Conservation (phyloP, 1,140 invertebrate species). For the Drosophila bocki region DNA sequence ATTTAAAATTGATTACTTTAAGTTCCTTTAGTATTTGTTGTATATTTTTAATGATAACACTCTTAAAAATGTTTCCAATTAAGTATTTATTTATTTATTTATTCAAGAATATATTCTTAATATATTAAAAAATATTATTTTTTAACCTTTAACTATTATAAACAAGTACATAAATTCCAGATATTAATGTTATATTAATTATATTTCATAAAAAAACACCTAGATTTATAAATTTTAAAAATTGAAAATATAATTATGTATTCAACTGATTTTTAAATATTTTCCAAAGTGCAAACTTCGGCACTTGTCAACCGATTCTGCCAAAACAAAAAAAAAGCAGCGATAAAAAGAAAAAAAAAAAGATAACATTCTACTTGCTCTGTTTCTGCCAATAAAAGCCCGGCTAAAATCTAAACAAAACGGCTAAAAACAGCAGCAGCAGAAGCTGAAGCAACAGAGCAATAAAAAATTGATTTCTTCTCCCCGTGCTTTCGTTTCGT, state of each 20-base stretch:
- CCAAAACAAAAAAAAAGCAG: constrained; percentile 9
- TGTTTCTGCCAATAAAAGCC: constrained; percentile 31
- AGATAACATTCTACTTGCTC: constrained; percentile 14
- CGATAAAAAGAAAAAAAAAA: constrained; percentile 17
- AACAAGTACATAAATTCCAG: not conserved
- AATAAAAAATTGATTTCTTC: constrained; percentile 47
- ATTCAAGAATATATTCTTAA: not conserved
- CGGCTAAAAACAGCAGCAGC: constrained; percentile 16
- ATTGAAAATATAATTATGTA: not conserved
- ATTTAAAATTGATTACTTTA: too few relatives aligned
- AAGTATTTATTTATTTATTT: not conserved
- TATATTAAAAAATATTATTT: not conserved
- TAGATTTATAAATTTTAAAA: not conserved
- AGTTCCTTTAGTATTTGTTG: too few relatives aligned
- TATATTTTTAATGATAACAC: not conserved
- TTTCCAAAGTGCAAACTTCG: constrained; percentile 3
- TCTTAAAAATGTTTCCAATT: not conserved
- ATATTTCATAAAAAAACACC: not conserved
- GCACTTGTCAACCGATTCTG: constrained; percentile 25
- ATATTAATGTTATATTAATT: not conserved
- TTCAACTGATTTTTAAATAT: not conserved
- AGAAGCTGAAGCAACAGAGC: constrained; percentile 41
- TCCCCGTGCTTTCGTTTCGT: constrained; percentile 14
- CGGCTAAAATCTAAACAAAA: constrained; percentile 46
- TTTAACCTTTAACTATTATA: not conserved